Evolutionary conservation across 2,113 vertebrate genomes (phyloP).

Genomic region (Monopterus albus): DNA sequence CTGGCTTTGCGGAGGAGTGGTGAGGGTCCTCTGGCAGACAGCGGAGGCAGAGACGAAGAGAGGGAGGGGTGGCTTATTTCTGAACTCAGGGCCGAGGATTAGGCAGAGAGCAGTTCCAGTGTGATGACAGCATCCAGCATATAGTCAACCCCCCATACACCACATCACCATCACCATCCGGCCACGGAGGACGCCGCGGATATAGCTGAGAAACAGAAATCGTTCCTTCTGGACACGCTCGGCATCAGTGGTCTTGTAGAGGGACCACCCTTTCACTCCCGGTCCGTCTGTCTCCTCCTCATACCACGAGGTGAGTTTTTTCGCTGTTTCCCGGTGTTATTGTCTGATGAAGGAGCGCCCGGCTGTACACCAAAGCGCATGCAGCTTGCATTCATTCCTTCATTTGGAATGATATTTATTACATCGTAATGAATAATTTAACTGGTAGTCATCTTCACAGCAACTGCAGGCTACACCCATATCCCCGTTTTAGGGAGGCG

Average conservation of each 20-base stretch:
- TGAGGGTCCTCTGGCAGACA: conserved; percentile 46
- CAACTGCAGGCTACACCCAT: conserved; percentile 25
- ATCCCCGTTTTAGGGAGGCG: conserved; percentile 29
- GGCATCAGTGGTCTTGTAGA: conserved; percentile 28
- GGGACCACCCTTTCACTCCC: conserved; percentile 27
- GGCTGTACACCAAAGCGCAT: conserved; percentile 3
- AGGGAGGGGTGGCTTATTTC: conserved; percentile 69
- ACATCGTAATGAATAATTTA: conserved; percentile 23
- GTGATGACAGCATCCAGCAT: conserved; percentile 80
- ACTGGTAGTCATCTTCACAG: conserved; percentile 10
- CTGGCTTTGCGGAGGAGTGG: conserved; percentile 65
- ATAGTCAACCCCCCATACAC: conserved; percentile 56
- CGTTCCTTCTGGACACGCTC: conserved; percentile 1
- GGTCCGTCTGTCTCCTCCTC: conserved; percentile 55
- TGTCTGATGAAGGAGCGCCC: conserved; percentile 56
- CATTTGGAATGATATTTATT: conserved; percentile 28
- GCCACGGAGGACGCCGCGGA: conserved; percentile 55
- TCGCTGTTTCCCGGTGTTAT: conserved; percentile 59
- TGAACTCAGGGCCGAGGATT: conserved; percentile 78
- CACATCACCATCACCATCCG: conserved; percentile 63
- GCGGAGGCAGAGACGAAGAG: conserved; percentile 39
- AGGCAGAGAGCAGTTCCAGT: conserved; percentile 72
- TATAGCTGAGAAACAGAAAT: conserved; percentile 30
- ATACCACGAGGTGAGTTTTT: conserved; percentile 80
- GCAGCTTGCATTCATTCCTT: conserved; percentile 63